Evolutionary conservation across 1,140 invertebrate genomes (phyloP), one percentile per base, ranked within the genome.

Genomic region (Aphaenogaster rudis): DNA sequence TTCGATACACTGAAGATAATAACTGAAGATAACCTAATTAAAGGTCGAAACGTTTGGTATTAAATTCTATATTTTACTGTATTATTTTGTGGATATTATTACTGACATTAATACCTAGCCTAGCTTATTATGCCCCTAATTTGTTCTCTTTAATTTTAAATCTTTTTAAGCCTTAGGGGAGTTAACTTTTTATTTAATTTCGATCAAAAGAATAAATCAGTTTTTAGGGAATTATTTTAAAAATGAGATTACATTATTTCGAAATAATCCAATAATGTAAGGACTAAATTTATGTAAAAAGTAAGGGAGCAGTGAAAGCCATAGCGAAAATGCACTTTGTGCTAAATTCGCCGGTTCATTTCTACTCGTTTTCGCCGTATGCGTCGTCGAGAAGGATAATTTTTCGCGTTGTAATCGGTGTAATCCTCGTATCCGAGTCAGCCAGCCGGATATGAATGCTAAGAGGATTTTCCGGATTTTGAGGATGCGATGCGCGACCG

Each of bases 361-460:
- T 82, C 84, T 78, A 89, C 82, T 91, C 92, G 76, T 86, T 90
- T 82, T 85, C 69, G 79, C 86, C 87, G 86, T 89, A 78, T 82
- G 67, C 80, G 87, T 74, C 64, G 82, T 66, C 69, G 69, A 74
- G 80, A 3, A 84, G 45, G 17, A 57, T 84, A 84, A 84, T 84
- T 84, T 84, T 74, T 84, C 69, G 80, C 45, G 54, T 76, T 76
- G 54, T 84, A 84, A 84, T 84, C 80, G 80, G 80, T 74, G 57
- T 84, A 84, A 84, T 76, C 69, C 80, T 74, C 80, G 63, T 80
- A 80, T 80, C 78, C 78, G 36, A 84, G 80, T 84, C 69, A 84
- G 69, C 69, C 42, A 57, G 42, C 69, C 69, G 69, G 57, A 84
- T 84, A 84, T 84, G 80, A 84, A 84, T 71, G 50, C 71, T 88